These are phyloP conservation scores for Spermophilus dauricus DNA, from an alignment of 2,113 vertebrate genomes.

Conservation along the genomic window DNA sequence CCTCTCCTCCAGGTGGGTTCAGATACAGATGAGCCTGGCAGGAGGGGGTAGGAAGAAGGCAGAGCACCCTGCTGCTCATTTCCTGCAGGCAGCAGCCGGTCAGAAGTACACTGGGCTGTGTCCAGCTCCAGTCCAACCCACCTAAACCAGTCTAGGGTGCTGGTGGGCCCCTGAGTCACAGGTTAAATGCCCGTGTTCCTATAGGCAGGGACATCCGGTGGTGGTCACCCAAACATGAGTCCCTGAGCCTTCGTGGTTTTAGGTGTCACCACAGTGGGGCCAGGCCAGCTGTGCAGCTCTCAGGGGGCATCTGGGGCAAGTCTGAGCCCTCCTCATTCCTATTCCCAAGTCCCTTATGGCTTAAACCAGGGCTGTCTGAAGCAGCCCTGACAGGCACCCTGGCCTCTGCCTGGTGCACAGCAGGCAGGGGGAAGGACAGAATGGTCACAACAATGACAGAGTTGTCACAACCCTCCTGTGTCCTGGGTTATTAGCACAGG, in stretches of 20 bases:
- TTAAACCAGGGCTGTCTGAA: accelerated
- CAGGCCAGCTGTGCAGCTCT: accelerated
- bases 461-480: accelerated
- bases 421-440: accelerated
- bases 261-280: accelerated
- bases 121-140: accelerated
- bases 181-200: no score
- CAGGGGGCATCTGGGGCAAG: accelerated
- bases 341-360: accelerated
- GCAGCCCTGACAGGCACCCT: accelerated
- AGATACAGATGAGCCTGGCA: accelerated
- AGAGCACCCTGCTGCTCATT: accelerated
- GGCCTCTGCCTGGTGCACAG: accelerated
- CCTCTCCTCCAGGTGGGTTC: not conserved
- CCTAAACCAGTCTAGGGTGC: accelerated
- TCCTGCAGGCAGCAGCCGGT: no score
- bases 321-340: not conserved
- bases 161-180: no score
- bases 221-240: accelerated
- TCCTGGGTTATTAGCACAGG: not conserved
- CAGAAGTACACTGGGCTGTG: not conserved
- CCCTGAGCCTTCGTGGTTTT: not conserved
- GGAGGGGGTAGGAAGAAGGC: no score
- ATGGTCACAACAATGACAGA: accelerated
- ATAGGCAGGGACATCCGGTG: accelerated